Evolutionary conservation across 2,113 vertebrate species (phyloP).

Genomic region (Corapipo altera): DNA sequence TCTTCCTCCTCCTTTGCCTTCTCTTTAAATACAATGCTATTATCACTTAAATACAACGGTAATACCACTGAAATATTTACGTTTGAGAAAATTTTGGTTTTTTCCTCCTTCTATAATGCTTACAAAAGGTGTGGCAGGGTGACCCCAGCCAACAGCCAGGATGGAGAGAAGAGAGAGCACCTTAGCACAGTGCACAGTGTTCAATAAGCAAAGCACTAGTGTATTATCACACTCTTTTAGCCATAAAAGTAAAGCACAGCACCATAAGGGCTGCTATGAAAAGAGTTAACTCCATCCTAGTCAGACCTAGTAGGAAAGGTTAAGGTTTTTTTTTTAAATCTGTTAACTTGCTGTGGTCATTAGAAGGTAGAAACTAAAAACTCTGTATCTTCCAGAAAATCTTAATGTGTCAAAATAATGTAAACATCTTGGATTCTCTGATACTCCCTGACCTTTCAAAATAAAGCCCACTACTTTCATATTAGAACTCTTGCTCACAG

Average conservation of each 20-base stretch:
- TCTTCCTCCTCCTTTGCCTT: background rate
- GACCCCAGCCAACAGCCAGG: background rate
- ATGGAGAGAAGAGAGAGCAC: background rate
- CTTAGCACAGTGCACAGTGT: background rate
- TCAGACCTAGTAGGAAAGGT: background rate
- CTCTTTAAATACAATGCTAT: background rate
- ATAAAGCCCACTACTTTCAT: background rate
- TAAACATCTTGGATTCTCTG: background rate
- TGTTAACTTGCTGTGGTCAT: background rate
- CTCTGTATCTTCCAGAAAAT: background rate
- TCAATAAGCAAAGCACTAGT: background rate
- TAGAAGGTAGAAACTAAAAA: background rate
- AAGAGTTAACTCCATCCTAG: background rate
- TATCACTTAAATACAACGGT: background rate
- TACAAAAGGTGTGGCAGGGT: background rate
- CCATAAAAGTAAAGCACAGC: background rate
- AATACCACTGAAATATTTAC: background rate
- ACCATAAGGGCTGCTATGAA: background rate
- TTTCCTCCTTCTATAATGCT: background rate
- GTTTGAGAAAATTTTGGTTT: background rate
- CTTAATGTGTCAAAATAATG: background rate
- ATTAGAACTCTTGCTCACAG: background rate
- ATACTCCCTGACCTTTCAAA: background rate
- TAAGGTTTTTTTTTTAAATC: background rate
- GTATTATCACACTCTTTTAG: background rate